Base-by-base conservation (phyloP, 2,888 invertebrate genomes). In the Leptothorax acervorum region DNA sequence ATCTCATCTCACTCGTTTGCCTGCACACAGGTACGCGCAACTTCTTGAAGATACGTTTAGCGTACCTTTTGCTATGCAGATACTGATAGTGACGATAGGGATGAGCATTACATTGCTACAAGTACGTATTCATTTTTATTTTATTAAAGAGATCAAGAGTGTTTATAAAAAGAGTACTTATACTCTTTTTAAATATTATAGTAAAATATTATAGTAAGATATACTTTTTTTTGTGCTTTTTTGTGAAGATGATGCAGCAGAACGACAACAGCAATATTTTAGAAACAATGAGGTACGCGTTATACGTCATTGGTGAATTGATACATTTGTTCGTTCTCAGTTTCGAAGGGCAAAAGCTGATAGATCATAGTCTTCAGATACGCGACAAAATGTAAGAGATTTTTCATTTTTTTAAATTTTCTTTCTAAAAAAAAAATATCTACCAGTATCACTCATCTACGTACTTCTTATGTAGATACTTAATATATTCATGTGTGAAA, bases 251-350 rank as follows among this genome's bases (percentile, higher is more conserved):
- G 2, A 18, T 63, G 35, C 23, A 45, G 18, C 75, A 65, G 15
- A 23, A 28, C 12, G 28, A 48, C 3, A 39, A 1, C 63, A 42
- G 42, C 2, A 23, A 65, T 42, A 42, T 42, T n/a, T 48, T 35
- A 23, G 74, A 85, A 31, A 15, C 8, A 8, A 1, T 70, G 3
- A 82, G 28, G 18, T 78, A 62, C 23, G 3, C 73, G 8, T 0
- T 51, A 1, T 85, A 76, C 53, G 35, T 74, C 0, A 0, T 45
- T 63, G 82, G 68, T 9, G 76, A 86, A 60, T 39, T 87, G 42
- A 73, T 88, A 11, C 85, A 87, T 39, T 55, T 87, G 1, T 85
- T 86, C 18, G 53, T 60, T 35, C 15, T 55, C 18, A 81, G 68
- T 42, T 87, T 83, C 11, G 57, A 81, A 4, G 86, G 84, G 0